Percentiles rank a stretch among this genome's conserved stretches.
Conservation (phyloP, 2,113 vertebrate genomes). For the Ellobius talpinus region DNA sequence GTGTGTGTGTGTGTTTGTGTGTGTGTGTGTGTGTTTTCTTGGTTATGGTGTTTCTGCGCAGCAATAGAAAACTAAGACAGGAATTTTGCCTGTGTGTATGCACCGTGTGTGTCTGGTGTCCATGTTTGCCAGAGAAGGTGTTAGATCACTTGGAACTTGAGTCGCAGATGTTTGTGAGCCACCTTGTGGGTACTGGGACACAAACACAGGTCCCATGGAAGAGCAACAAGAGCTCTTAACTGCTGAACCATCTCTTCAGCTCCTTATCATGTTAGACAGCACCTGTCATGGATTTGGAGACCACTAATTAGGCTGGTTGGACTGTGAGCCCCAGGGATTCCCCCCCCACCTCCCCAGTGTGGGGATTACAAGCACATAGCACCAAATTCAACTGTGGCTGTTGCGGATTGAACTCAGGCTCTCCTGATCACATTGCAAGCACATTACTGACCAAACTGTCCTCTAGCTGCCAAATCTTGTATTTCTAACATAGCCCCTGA, state of each 20-base stretch:
- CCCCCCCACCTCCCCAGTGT: background rate
- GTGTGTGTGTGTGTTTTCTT: too few species aligned
- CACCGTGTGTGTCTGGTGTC: background rate
- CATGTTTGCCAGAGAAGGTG: background rate
- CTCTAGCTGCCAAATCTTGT: background rate
- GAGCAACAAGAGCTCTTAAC: background rate
- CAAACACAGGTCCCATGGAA: background rate
- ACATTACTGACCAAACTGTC: background rate
- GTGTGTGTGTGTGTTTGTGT: too few species aligned
- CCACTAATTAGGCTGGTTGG: background rate
- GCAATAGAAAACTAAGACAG: background rate
- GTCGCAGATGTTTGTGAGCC: background rate
- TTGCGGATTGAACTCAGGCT: background rate
- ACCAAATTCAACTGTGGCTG: background rate
- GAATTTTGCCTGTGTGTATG: background rate
- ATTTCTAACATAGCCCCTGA: background rate
- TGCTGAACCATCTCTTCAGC: background rate
- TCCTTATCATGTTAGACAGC: background rate
- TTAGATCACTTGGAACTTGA: background rate
- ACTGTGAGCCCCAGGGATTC: background rate
- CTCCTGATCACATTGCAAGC: background rate
- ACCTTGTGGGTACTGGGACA: background rate
- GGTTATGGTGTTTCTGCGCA: background rate
- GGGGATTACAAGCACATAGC: background rate
- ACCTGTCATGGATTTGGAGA: background rate